A percentile compares a stretch with the other conserved stretches of the same genome.
phyloP scores from a whole-genome alignment of 2,113 vertebrate species.

The Ammodytes marinus region DNA sequence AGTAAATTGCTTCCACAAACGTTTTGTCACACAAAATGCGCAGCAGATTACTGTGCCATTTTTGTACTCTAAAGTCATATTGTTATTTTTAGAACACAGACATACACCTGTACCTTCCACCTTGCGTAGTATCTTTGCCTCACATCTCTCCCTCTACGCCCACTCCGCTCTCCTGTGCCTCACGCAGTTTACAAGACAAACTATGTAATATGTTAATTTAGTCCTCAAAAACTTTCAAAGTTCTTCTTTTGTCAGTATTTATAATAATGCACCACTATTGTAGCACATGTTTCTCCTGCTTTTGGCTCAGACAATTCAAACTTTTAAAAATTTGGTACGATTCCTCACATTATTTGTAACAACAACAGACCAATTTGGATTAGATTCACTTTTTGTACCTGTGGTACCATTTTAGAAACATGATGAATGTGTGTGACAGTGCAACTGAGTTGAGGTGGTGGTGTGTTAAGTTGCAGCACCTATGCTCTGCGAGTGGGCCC shows the following conservation, averaged over 20 bases:
- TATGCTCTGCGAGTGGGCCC: constrained; percentile 44
- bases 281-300: too few relatives aligned
- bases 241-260: neutral
- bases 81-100: neutral
- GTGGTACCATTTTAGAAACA: neutral
- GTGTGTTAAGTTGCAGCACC: constrained; percentile 21
- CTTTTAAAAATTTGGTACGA: neutral
- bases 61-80: too few relatives aligned
- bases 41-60: too few relatives aligned
- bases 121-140: too few relatives aligned
- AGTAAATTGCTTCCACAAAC: too few relatives aligned
- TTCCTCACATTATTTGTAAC: neutral
- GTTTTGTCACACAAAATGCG: too few relatives aligned
- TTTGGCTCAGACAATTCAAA: neutral
- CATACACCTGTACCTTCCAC: neutral
- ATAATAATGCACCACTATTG: neutral
- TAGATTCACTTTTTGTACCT: neutral
- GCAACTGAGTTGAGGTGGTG: neutral
- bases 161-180: neutral
- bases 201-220: neutral
- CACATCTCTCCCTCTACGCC: neutral
- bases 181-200: neutral
- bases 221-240: neutral
- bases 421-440: neutral
- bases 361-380: neutral